phyloP scores from a whole-genome alignment of 2,113 vertebrate species.

The human (Homo sapiens) region GRCh38 chr11:122068501-122069000 shows the following conservation, averaged over 20 bases:
- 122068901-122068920: neutral
- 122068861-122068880: constrained; percentile 64
- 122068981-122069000: neutral
- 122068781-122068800: constrained; percentile 65
- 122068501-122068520: constrained; percentile 78
- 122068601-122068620: constrained; percentile 43
- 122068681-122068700: neutral
- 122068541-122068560: constrained; percentile 49
- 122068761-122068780: constrained; percentile 64
- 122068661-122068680: neutral
- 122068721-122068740: constrained; percentile 43
- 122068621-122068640: constrained; percentile 52
- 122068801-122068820: constrained; percentile 54
- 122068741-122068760: constrained; percentile 49
- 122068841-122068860: constrained; percentile 61
- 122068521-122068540: constrained; percentile 80
- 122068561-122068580: neutral
- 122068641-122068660: neutral
- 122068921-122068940: neutral
- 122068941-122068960: neutral
- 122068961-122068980: neutral
- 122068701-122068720: neutral
- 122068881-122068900: constrained; percentile 56
- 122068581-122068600: neutral
- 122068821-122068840: constrained; percentile 52